These are phyloP conservation scores for Hetaerina americana DNA, from an alignment of 1,140 invertebrate genomes.

Conservation along the genomic window DNA sequence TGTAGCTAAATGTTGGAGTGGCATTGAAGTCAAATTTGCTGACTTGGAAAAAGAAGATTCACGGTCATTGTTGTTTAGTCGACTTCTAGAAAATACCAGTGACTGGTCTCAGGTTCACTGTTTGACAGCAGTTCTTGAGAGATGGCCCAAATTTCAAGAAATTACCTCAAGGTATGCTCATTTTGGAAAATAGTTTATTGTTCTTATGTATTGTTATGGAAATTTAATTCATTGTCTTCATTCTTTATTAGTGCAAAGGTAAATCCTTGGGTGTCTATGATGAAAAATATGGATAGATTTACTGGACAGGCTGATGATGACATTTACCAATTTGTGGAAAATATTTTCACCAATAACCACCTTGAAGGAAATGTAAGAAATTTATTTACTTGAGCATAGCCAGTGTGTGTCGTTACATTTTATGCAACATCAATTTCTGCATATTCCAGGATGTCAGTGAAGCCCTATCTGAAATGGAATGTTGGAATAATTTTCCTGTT, in stretches of 20 bases:
- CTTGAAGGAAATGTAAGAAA: too few species aligned
- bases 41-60: not conserved
- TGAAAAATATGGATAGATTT: not conserved
- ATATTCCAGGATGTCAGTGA: not conserved
- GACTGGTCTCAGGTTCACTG: not conserved
- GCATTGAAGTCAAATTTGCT: not conserved
- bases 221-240: too few species aligned
- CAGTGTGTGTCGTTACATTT: too few species aligned
- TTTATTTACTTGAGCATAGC: too few species aligned
- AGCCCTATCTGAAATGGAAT: not conserved
- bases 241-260: too few species aligned
- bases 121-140: not conserved
- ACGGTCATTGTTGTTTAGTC: not conserved
- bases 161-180: not conserved
- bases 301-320: not conserved
- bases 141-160: not conserved
- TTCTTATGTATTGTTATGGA: too few species aligned
- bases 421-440: too few species aligned
- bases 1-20: not conserved
- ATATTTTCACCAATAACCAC: too few species aligned
- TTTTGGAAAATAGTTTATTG: too few species aligned
- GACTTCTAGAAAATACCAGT: not conserved
- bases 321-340: not conserved
- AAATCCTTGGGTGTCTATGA: not conserved
- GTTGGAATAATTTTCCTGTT: not conserved